Evolutionary conservation across 2,797 vertebrate species (phyloP).

Genomic region (Cheirogaleus major): DNA sequence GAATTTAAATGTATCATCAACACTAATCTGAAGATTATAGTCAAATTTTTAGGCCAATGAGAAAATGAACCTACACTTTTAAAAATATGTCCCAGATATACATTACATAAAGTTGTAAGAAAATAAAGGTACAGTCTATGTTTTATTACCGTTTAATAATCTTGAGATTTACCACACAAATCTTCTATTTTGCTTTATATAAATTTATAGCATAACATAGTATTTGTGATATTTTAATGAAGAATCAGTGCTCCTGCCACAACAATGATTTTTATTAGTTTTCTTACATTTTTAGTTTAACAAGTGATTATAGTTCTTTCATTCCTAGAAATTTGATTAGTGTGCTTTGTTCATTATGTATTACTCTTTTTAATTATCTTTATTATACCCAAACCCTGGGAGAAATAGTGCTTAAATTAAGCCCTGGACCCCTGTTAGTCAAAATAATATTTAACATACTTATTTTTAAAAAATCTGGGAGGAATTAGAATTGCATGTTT

Average conservation of each 20-base stretch:
- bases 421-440: not conserved
- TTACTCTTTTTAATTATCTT: slow-evolving; percentile 23
- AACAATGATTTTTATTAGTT: not conserved
- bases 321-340: slow-evolving; percentile 38
- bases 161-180: not conserved
- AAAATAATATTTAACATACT: slow-evolving; percentile 24
- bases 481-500: slow-evolving; percentile 13
- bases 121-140: not conserved
- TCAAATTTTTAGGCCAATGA: not conserved
- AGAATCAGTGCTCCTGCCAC: not conserved
- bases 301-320: not conserved
- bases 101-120: not conserved
- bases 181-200: not conserved
- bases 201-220: not conserved
- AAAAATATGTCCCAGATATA: not conserved
- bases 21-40: not conserved
- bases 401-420: slow-evolving; percentile 42
- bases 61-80: not conserved
- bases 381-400: not conserved
- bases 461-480: slow-evolving; percentile 17
- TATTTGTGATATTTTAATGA: slow-evolving; percentile 9
- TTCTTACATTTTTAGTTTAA: slow-evolving; percentile 41
- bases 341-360: not conserved
- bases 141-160: not conserved
- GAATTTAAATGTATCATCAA: not conserved